Evolutionary conservation across 2,113 vertebrate genomes (phyloP).

Genomic region (Plotosus lineatus): DNA sequence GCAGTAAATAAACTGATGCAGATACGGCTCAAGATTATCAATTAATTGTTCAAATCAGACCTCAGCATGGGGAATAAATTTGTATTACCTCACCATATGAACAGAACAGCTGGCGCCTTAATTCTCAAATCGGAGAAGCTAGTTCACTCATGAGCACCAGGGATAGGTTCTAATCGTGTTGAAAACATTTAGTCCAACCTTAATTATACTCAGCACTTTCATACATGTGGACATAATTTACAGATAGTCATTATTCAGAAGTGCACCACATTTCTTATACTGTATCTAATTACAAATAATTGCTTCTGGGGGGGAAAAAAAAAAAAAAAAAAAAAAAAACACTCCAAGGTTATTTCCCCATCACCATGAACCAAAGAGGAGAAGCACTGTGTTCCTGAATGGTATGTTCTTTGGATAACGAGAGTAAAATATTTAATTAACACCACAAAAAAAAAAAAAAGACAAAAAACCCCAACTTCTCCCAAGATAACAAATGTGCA

Average conservation of each 20-base stretch:
- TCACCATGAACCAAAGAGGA: background rate
- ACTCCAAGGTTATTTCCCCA: background rate
- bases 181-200: background rate
- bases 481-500: background rate
- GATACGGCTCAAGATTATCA: background rate
- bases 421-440: background rate
- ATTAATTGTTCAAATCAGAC: background rate
- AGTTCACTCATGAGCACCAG: background rate
- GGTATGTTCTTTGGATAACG: background rate
- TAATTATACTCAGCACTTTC: background rate
- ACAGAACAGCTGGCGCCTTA: background rate
- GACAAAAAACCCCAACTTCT: too few species aligned
- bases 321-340: background rate
- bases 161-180: conserved; percentile 7
- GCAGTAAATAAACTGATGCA: background rate
- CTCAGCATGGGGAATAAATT: background rate
- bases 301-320: too few species aligned
- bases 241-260: background rate
- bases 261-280: background rate
- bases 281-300: conserved; percentile 13
- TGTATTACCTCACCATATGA: background rate
- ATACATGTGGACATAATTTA: background rate
- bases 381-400: background rate
- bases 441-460: background rate
- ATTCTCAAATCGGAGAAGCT: background rate